Conservation (phyloP, 2,113 vertebrate genomes). For the Stigmatopora argus region DNA sequence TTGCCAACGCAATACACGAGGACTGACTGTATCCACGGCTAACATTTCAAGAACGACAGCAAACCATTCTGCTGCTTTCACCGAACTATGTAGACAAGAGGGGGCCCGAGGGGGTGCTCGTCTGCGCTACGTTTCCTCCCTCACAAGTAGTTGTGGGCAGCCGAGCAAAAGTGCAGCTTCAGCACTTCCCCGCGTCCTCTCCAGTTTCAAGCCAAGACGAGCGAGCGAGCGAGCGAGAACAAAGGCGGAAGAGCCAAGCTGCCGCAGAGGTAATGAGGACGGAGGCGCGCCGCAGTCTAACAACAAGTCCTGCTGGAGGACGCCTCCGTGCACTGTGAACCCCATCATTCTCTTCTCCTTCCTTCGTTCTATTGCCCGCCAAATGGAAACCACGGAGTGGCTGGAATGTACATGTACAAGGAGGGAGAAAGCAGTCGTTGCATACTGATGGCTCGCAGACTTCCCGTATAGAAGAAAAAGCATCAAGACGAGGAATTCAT, state of each 20-base stretch:
- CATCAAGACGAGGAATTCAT: slow-evolving; percentile 6
- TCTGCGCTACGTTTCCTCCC: slow-evolving; percentile 62
- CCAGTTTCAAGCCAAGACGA: slow-evolving; percentile 63
- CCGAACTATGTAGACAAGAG: slow-evolving; percentile 58
- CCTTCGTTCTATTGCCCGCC: slow-evolving; percentile 33
- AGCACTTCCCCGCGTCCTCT: slow-evolving; percentile 69
- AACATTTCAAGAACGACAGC: slow-evolving; percentile 4
- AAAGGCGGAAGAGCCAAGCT: slow-evolving; percentile 63
- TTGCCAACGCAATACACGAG: not conserved
- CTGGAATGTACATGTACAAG: slow-evolving; percentile 61
- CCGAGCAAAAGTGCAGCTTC: slow-evolving; percentile 66
- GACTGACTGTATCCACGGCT: not conserved
- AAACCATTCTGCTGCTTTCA: slow-evolving; percentile 40
- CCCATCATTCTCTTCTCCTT: not conserved
- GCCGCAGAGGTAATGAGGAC: slow-evolving; percentile 70
- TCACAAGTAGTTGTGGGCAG: slow-evolving; percentile 63
- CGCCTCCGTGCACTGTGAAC: not conserved
- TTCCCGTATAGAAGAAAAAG: not conserved
- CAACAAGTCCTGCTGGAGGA: slow-evolving; percentile 57
- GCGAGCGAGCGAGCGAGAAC: slow-evolving; percentile 20
- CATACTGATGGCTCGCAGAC: slow-evolving; percentile 6
- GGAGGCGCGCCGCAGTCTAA: slow-evolving; percentile 56
- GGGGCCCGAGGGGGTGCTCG: slow-evolving; percentile 47
- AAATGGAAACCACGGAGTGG: slow-evolving; percentile 63
- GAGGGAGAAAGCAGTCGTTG: slow-evolving; percentile 19